Evolutionary conservation across 2,113 vertebrate genomes (phyloP).

Genomic region (Tetrao urogallus): DNA sequence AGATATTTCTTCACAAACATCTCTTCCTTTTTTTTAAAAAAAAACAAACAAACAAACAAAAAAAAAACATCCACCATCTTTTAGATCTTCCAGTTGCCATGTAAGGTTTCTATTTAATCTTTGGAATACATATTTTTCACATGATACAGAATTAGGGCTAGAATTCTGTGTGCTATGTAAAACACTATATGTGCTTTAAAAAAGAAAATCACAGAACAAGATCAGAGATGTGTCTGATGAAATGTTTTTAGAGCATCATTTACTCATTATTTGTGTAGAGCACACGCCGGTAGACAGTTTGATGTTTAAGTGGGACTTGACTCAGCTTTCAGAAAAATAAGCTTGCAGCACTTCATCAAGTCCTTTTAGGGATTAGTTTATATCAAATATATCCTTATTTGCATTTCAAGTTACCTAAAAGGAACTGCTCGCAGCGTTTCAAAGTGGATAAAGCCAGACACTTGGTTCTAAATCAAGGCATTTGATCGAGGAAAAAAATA

Average conservation of each 20-base stretch:
- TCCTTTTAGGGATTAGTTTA: slow-evolving; percentile 62
- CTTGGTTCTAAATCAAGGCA: slow-evolving; percentile 21
- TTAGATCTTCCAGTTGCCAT: background rate
- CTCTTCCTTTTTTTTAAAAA: background rate
- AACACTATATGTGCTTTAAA: background rate
- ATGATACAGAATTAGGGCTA: background rate
- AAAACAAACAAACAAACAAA: too few relatives aligned
- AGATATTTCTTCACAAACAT: background rate
- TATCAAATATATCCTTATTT: slow-evolving; percentile 66
- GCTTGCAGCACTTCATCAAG: slow-evolving; percentile 57
- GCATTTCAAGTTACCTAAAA: slow-evolving; percentile 65
- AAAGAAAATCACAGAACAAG: background rate
- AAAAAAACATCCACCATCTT: background rate
- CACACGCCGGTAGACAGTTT: slow-evolving; percentile 19
- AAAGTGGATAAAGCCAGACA: slow-evolving; percentile 44
- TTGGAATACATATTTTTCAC: background rate
- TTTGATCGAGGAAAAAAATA: background rate
- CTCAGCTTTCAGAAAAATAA: slow-evolving; percentile 63
- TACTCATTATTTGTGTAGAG: slow-evolving; percentile 48
- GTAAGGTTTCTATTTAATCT: background rate
- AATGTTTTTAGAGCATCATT: slow-evolving; percentile 23
- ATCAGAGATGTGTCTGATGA: slow-evolving; percentile 22
- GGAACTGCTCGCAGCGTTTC: slow-evolving; percentile 33
- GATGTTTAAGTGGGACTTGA: slow-evolving; percentile 65
- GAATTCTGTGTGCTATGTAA: background rate